These are phyloP conservation scores for Volucella inflata DNA, from an alignment of 2,888 invertebrate species.

Conservation along the genomic window DNA sequence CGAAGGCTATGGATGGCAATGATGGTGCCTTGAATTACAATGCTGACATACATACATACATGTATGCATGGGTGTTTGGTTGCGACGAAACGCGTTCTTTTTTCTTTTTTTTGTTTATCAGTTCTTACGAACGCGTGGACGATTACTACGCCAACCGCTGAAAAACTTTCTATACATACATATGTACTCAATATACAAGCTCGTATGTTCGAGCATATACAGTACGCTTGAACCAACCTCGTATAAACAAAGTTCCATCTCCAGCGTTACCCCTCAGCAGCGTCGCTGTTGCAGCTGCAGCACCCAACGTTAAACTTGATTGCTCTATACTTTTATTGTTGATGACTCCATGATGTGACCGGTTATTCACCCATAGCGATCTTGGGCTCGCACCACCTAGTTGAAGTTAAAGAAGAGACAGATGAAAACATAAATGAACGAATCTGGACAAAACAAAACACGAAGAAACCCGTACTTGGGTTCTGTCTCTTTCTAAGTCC, in stretches of 20 bases:
- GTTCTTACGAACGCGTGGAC: background rate
- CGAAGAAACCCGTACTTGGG: conserved; percentile 38
- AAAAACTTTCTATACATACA: background rate
- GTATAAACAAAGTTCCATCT: background rate
- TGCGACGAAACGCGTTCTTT: too few species aligned
- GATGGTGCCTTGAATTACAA: conserved; percentile 50
- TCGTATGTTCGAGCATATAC: conserved; percentile 41
- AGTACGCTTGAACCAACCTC: background rate
- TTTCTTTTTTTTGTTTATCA: too few species aligned
- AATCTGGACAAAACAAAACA: conserved; percentile 62
- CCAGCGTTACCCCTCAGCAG: too few species aligned
- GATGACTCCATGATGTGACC: conserved; percentile 69
- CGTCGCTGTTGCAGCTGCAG: background rate
- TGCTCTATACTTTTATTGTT: conserved; percentile 60
- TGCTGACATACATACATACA: conserved; percentile 54
- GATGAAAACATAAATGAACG: conserved; percentile 63
- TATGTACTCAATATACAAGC: background rate
- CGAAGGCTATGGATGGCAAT: background rate
- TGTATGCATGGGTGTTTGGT: background rate
- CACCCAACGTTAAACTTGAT: conserved; percentile 39
- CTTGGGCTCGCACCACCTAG: conserved; percentile 1
- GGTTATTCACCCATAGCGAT: conserved; percentile 73
- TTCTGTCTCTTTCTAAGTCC: conserved; percentile 8
- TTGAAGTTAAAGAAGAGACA: conserved; percentile 35
- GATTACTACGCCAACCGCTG: conserved; percentile 9